A percentile compares a stretch with the other conserved stretches of the same genome.
phyloP scores from a whole-genome alignment of 2,888 invertebrate species.

The Thalpophila matura region DNA sequence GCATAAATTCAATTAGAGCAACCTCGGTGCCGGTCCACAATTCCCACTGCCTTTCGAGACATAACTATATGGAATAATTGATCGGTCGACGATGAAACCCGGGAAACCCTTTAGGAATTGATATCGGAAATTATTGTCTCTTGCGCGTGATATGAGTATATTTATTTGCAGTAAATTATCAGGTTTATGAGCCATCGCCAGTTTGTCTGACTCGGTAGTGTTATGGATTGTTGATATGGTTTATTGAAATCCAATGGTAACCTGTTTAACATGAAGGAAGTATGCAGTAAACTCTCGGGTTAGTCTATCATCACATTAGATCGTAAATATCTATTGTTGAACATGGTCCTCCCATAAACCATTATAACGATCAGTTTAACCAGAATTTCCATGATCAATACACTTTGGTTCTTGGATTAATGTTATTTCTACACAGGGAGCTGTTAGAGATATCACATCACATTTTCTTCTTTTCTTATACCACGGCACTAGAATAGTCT shows the following conservation, averaged over 20 bases:
- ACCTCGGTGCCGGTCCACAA: conserved; percentile 69
- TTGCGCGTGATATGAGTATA: conserved; percentile 56
- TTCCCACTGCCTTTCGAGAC: conserved; percentile 74
- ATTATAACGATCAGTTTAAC: conserved; percentile 21
- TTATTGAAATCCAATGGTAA: conserved; percentile 40
- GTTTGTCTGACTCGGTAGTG: conserved; percentile 24
- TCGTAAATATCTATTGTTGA: conserved; percentile 47
- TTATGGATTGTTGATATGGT: conserved; percentile 26
- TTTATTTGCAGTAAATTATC: conserved; percentile 66
- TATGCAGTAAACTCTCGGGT: conserved; percentile 11
- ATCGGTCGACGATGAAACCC: conserved; percentile 71
- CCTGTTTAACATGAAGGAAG: conserved; percentile 38
- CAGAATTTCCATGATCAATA: conserved; percentile 9
- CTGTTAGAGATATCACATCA: not conserved
- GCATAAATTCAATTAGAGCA: conserved; percentile 87
- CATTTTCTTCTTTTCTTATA: not conserved
- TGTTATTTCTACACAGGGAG: not conserved
- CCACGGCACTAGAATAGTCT: too few relatives aligned
- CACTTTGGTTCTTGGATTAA: not conserved
- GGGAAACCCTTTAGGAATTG: conserved; percentile 71
- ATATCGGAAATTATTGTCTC: conserved; percentile 68
- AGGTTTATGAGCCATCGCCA: conserved; percentile 47
- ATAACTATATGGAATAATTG: conserved; percentile 84
- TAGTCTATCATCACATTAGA: conserved; percentile 31
- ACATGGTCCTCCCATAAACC: conserved; percentile 24